Percentiles rank a stretch among this genome's conserved stretches.
These are phyloP conservation scores for Microplitis deprimator DNA, from an alignment of 2,888 invertebrate genomes.

Conservation along the genomic window DNA sequence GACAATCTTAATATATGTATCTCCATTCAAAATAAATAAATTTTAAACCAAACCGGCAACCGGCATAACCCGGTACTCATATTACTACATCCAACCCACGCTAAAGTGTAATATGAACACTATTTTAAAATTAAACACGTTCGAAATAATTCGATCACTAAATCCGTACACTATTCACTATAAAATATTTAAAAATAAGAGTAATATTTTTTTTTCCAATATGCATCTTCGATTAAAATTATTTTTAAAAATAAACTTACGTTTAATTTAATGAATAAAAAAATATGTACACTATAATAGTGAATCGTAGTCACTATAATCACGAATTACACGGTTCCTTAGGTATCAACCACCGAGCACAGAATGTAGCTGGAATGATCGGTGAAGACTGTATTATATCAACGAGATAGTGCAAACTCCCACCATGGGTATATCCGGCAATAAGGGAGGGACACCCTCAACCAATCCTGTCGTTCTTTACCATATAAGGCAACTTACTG, in stretches of 20 bases:
- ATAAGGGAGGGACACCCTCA: conserved; percentile 69
- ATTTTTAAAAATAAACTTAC: conserved; percentile 46
- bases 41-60: too few relatives aligned
- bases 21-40: too few relatives aligned
- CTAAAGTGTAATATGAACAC: too few relatives aligned
- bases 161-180: background rate
- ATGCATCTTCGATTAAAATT: too few relatives aligned
- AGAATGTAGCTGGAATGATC: conserved; percentile 65
- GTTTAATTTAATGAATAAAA: conserved; percentile 50
- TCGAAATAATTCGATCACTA: too few relatives aligned
- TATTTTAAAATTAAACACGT: too few relatives aligned
- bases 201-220: too few relatives aligned
- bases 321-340: conserved; percentile 48
- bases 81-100: too few relatives aligned
- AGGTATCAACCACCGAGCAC: conserved; percentile 66
- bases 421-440: conserved; percentile 60
- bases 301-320: conserved; percentile 35
- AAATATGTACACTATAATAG: conserved; percentile 63
- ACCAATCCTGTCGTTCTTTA: conserved; percentile 82
- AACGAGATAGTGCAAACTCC: conserved; percentile 58
- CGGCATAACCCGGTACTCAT: too few relatives aligned
- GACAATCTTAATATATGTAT: too few relatives aligned
- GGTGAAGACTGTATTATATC: conserved; percentile 66
- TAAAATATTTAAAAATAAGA: background rate
- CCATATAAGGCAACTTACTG: conserved; percentile 85